Base-by-base conservation (phyloP, 2,888 invertebrate species). In the Vandiemenella viatica region DNA sequence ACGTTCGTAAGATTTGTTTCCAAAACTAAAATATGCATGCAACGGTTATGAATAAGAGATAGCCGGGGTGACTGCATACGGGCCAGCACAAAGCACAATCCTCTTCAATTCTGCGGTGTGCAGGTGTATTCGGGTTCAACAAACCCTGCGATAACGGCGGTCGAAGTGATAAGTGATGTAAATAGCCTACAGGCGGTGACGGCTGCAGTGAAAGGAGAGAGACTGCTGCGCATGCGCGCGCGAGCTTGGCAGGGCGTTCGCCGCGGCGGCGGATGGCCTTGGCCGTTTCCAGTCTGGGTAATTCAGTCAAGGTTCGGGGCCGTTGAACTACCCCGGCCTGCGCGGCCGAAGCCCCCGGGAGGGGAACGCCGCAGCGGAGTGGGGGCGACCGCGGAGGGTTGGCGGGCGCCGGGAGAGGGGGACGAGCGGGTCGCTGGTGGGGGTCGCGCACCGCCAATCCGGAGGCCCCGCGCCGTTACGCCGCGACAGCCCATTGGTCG, bases 241-340 rank as follows among this genome's bases (percentile, higher is more conserved):
- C 20, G 19, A 1, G 32, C n/a, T 17, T 2, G 48, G 15, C 32
- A 6, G 18, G 20, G 32, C 32, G 32, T 16, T 21, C 16, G 26
- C 32, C 32, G 26, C 17, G 23, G 48, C 22, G 44, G 50, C 41
- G 47, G 45, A 46, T 40, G 50, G 42, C 65, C 65, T 63, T 66
- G 44, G 37, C 65, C 37, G 15, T 6, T n/a, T 42, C 45, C 37
- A 18, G 69, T 70, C 70, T 74, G 75, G 75, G 80, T 82, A 77
- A 82, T 76, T 82, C 80, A 81, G 81, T 81, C 81, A 83, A 83
- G 83, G 83, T 83, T 82, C 79, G 79, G 72, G 76, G 80, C 76
- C 81, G 79, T 79, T 80, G 82, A 81, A 80, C 81, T 77, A 69
- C 65, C 67, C 66, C 37, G n/a, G n/a, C n/a, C 18, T 49, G 50